These are phyloP conservation scores for Apis mellifera DNA, from an alignment of 1,140 invertebrate genomes.

Conservation along the genomic window Amel_HAv3.1 CM009940.2:2727001-2727500, in stretches of 20 bases:
- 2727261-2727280: slow-evolving; percentile 24
- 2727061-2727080: too few species aligned
- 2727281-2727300: slow-evolving; percentile 53
- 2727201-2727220: slow-evolving; percentile 23
- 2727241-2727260: slow-evolving; percentile 30
- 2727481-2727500: too few species aligned
- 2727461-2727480: slow-evolving; percentile 10
- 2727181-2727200: slow-evolving; percentile 22
- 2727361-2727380: slow-evolving; percentile 27
- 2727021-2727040: not conserved
- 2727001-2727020: not conserved
- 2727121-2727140: not conserved
- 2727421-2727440: slow-evolving; percentile 58
- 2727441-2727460: slow-evolving; percentile 41
- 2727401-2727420: slow-evolving; percentile 45
- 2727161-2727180: not conserved
- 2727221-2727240: slow-evolving; percentile 46
- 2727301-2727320: not conserved
- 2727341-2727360: slow-evolving; percentile 42
- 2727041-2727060: not conserved
- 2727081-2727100: not conserved
- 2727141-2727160: not conserved
- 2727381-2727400: slow-evolving; percentile 59
- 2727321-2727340: slow-evolving; percentile 56
- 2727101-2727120: not conserved